Evolutionary conservation across 37 sponge, comb jelly and placozoan species (phyloP).

Genomic region (Spongia lamella): DNA sequence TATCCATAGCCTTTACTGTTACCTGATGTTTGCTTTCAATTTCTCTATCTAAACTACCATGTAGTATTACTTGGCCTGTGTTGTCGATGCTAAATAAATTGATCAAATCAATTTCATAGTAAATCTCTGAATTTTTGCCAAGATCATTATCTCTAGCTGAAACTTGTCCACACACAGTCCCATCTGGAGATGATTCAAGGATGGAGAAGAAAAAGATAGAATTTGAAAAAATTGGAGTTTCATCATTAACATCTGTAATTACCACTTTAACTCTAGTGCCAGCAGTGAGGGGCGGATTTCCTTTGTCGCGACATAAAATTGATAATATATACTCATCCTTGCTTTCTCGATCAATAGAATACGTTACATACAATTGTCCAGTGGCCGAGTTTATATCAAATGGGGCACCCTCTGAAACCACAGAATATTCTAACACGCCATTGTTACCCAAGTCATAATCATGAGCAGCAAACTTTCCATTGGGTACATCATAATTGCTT

Average conservation of each 20-base stretch:
- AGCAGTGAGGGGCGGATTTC: conserved; percentile 4
- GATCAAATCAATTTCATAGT: conserved; percentile 22
- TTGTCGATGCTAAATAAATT: conserved; percentile 28
- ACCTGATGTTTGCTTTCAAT: no score
- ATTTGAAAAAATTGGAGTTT: conserved; percentile 43
- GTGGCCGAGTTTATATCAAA: no score
- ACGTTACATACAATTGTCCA: no score
- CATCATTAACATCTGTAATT: conserved; percentile 66
- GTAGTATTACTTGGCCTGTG: neutral
- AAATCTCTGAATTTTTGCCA: conserved; percentile 44
- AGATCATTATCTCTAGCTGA: conserved; percentile 49
- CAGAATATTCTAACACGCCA: no score
- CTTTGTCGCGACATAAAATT: conserved; percentile 27
- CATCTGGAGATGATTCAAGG: conserved; percentile 30
- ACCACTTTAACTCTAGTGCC: conserved; percentile 27
- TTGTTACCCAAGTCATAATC: no score
- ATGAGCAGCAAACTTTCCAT: no score
- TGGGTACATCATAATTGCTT: no score
- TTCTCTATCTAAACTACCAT: no score
- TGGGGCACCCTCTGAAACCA: no score
- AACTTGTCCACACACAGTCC: neutral
- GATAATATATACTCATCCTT: conserved; percentile 1
- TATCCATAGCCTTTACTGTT: no score
- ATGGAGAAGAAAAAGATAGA: conserved; percentile 5
- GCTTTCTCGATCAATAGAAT: no score